Evolutionary conservation across 2,797 vertebrate species (phyloP).

Genomic region (Synaphobranchus kaupii): DNA sequence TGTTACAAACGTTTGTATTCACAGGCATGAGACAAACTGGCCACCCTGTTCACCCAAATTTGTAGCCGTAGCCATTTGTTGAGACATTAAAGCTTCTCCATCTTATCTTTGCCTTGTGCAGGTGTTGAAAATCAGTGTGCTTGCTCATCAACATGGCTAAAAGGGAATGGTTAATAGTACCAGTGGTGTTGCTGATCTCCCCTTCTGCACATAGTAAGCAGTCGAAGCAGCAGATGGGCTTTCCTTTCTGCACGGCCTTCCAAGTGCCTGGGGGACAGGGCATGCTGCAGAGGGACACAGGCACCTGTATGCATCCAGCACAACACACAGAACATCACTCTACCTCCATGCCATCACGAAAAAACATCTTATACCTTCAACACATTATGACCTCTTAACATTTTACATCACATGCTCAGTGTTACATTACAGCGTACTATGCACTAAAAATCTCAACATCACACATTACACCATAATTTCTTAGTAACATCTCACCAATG

Average conservation of each 20-base stretch:
- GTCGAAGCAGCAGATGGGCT: conserved; percentile 58
- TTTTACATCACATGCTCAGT: background rate
- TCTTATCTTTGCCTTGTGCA: background rate
- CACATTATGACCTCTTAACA: background rate
- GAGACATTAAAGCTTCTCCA: background rate
- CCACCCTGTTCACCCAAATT: background rate
- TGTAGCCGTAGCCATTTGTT: background rate
- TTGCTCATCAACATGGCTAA: background rate
- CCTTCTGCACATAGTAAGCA: conserved; percentile 55
- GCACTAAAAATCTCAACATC: background rate
- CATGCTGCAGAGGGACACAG: conserved; percentile 50
- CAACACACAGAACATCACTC: background rate
- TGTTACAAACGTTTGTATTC: no score
- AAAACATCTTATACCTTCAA: background rate
- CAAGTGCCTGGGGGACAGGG: conserved; percentile 53
- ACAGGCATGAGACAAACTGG: background rate
- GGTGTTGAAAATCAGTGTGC: background rate
- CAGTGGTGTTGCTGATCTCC: conserved; percentile 58
- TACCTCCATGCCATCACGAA: background rate
- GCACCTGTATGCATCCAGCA: conserved; percentile 41
- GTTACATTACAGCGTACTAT: background rate
- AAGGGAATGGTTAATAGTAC: conserved; percentile 31
- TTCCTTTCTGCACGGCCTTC: conserved; percentile 54
- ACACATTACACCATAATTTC: background rate
- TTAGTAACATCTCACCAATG: background rate